Percentiles rank a stretch among this genome's conserved stretches.
Conservation (phyloP, 2,113 vertebrate species). For the Potamarius usumacintae region DNA sequence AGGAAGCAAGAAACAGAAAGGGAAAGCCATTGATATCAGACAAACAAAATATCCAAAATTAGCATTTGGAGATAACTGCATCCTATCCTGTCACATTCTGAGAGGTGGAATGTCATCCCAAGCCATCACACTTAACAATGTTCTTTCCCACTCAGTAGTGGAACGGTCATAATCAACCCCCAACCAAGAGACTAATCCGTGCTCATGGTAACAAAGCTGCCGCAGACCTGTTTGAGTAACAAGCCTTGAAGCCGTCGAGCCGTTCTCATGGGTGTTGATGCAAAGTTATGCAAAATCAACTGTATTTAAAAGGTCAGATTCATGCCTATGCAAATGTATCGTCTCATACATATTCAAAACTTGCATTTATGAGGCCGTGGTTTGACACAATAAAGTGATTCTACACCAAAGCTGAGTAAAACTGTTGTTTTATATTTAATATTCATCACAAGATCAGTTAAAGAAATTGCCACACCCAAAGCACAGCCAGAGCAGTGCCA, state of each 20-base stretch:
- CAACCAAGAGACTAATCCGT: constrained; percentile 12
- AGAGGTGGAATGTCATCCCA: background rate
- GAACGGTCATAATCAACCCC: background rate
- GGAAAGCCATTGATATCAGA: background rate
- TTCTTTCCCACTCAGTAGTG: background rate
- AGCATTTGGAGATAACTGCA: background rate
- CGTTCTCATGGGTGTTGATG: constrained; percentile 16
- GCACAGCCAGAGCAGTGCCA: background rate
- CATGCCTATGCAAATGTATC: constrained; percentile 32
- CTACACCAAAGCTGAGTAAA: constrained; percentile 33
- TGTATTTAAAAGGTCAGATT: constrained; percentile 43
- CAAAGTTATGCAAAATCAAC: constrained; percentile 41
- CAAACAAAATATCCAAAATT: background rate
- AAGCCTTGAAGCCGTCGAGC: background rate
- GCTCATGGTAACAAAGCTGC: constrained; percentile 10
- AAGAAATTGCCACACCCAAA: background rate
- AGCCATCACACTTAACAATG: background rate
- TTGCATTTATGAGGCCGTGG: constrained; percentile 16
- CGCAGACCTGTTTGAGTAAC: background rate
- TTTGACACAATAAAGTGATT: constrained; percentile 32
- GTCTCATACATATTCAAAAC: constrained; percentile 30
- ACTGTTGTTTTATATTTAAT: background rate
- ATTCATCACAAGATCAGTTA: background rate
- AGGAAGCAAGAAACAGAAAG: background rate
- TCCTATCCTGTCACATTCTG: background rate